These are phyloP conservation scores for Halotydeus destructor DNA, from an alignment of 1,140 invertebrate genomes.

Conservation along the genomic window DNA sequence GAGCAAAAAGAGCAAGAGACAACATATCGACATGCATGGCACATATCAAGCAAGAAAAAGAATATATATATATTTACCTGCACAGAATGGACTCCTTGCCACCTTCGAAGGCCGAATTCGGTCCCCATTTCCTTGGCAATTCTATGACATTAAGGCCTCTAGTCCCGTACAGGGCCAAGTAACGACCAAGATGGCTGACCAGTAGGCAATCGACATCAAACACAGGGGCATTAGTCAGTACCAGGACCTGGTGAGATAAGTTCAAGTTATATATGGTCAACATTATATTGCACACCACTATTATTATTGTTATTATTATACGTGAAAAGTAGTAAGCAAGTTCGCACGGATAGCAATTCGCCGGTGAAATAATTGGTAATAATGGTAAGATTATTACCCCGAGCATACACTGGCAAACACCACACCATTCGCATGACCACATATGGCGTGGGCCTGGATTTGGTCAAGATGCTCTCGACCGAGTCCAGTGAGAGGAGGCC, in stretches of 20 bases:
- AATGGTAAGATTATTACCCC: too few species aligned
- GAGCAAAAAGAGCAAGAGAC: too few species aligned
- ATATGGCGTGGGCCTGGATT: too few species aligned
- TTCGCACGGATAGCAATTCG: too few species aligned
- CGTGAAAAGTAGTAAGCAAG: too few species aligned
- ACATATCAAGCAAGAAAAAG: neutral
- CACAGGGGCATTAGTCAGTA: slow-evolving; percentile 22
- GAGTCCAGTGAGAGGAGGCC: too few species aligned
- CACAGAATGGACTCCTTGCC: slow-evolving; percentile 1
- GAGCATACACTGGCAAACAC: too few species aligned
- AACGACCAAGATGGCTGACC: slow-evolving; percentile 21
- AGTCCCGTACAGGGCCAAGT: slow-evolving; percentile 23
- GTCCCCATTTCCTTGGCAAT: slow-evolving; percentile 22
- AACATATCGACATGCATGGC: neutral
- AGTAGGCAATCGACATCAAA: slow-evolving; percentile 23
- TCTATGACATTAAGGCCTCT: slow-evolving; percentile 24
- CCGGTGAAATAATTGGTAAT: too few species aligned
- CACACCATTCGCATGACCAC: too few species aligned
- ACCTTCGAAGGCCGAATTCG: neutral
- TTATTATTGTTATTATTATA: too few species aligned
- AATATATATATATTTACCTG: slow-evolving; percentile 4
- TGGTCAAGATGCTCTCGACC: too few species aligned
- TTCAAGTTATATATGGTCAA: neutral
- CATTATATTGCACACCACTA: too few species aligned
- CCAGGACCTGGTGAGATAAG: slow-evolving; percentile 21